A percentile compares a stretch with the other conserved stretches of the same genome.
Evolutionary conservation across 2,113 vertebrate species (phyloP).

Genomic region (Neotoma lepida): DNA sequence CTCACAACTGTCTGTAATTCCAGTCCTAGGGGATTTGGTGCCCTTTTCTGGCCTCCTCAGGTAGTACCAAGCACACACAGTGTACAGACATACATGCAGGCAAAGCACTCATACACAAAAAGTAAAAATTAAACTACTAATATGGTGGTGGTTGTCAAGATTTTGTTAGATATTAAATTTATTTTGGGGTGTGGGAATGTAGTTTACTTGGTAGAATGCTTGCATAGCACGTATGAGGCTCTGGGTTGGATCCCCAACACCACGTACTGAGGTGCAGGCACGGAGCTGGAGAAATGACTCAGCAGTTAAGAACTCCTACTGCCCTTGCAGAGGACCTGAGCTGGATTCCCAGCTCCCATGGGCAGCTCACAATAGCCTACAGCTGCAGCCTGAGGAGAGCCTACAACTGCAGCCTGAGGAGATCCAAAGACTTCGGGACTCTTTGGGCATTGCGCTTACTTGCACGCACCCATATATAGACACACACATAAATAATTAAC

Average conservation of each 20-base stretch:
- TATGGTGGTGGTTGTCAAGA: neutral
- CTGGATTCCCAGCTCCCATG: neutral
- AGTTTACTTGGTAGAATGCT: neutral
- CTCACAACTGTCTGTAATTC: neutral
- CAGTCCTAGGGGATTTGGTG: neutral
- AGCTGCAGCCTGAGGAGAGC: neutral
- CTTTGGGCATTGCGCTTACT: neutral
- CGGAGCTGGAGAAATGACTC: neutral
- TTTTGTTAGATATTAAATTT: neutral
- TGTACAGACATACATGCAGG: neutral
- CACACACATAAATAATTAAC: neutral
- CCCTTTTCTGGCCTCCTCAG: neutral
- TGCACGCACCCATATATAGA: neutral
- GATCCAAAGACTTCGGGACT: neutral
- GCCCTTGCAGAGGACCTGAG: neutral
- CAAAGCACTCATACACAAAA: neutral
- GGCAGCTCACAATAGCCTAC: neutral
- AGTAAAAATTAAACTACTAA: neutral
- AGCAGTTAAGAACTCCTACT: neutral
- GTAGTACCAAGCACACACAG: neutral
- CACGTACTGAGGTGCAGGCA: neutral
- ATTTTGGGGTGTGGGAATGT: neutral
- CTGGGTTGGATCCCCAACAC: neutral
- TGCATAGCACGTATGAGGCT: neutral
- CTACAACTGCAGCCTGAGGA: neutral